A percentile compares a stretch with the other conserved stretches of the same genome.
Evolutionary conservation across 2,888 invertebrate genomes (phyloP).

Genomic region (Podabrus alpinus): DNA sequence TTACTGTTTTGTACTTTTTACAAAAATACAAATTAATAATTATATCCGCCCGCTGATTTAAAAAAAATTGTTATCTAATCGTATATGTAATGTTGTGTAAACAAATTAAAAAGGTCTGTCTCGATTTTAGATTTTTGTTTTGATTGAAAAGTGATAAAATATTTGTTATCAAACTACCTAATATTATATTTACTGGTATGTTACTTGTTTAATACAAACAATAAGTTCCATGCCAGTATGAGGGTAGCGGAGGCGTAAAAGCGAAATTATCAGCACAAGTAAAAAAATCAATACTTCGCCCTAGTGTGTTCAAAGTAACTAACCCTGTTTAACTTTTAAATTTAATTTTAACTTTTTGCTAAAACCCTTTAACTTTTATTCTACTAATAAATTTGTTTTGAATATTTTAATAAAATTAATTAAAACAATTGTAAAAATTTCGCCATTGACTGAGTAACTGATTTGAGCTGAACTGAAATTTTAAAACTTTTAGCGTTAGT

Average conservation of each 20-base stretch:
- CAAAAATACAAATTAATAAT: background rate
- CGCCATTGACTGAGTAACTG: background rate
- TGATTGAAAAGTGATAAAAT: background rate
- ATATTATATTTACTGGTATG: background rate
- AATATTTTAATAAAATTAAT: background rate
- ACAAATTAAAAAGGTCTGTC: constrained; percentile 12
- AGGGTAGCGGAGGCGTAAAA: constrained; percentile 31
- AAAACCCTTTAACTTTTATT: background rate
- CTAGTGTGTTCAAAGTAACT: constrained; percentile 8
- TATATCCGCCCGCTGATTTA: background rate
- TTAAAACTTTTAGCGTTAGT: background rate
- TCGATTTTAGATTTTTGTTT: constrained; percentile 14
- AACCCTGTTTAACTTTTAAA: constrained; percentile 1
- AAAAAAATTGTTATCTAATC: background rate
- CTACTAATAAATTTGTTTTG: background rate
- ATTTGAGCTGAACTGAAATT: background rate
- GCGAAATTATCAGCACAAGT: constrained; percentile 42
- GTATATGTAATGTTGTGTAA: constrained; percentile 2
- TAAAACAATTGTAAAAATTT: background rate
- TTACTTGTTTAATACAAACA: constrained; percentile 5
- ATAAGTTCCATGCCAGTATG: constrained; percentile 11
- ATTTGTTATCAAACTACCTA: background rate
- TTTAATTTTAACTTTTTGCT: background rate
- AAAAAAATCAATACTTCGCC: constrained; percentile 47
- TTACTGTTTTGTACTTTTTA: constrained; percentile 17